Evolutionary conservation across 2,888 invertebrate species (phyloP).

Genomic region (Anorthoa munda): DNA sequence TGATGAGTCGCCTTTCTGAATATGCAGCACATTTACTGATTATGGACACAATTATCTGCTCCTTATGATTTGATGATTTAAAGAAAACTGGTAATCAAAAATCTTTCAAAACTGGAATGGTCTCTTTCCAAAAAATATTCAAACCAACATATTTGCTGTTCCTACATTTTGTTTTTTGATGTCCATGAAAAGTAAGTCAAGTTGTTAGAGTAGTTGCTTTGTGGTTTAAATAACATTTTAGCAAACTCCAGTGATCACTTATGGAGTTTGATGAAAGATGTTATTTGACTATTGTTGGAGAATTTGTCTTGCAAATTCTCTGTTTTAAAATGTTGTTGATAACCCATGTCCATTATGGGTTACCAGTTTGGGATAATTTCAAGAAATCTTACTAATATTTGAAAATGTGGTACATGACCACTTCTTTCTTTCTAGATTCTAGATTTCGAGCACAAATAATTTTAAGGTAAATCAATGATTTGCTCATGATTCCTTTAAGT

Average conservation of each 20-base stretch:
- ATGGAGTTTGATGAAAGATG: constrained; percentile 16
- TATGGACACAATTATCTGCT: constrained; percentile 1
- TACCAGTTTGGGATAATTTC: too few relatives aligned
- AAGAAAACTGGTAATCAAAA: not conserved
- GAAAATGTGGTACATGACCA: too few relatives aligned
- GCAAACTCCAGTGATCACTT: not conserved
- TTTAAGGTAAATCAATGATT: not conserved
- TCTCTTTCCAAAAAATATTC: not conserved
- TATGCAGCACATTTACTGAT: constrained; percentile 6
- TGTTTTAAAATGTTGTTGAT: not conserved
- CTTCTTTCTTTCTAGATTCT: too few relatives aligned
- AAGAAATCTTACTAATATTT: too few relatives aligned
- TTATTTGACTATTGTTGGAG: constrained; percentile 10
- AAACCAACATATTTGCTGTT: not conserved
- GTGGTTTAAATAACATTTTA: constrained; percentile 25
- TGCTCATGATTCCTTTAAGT: too few relatives aligned
- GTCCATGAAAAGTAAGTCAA: constrained; percentile 16
- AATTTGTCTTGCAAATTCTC: not conserved
- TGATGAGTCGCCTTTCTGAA: not conserved
- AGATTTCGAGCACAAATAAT: not conserved
- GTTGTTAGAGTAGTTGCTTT: not conserved
- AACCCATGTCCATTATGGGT: too few relatives aligned
- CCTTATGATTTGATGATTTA: not conserved
- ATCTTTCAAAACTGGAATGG: not conserved
- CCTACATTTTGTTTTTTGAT: constrained; percentile 2